Conservation (phyloP, 2,797 vertebrate species). For the Scomberomorus guttatus region DNA sequence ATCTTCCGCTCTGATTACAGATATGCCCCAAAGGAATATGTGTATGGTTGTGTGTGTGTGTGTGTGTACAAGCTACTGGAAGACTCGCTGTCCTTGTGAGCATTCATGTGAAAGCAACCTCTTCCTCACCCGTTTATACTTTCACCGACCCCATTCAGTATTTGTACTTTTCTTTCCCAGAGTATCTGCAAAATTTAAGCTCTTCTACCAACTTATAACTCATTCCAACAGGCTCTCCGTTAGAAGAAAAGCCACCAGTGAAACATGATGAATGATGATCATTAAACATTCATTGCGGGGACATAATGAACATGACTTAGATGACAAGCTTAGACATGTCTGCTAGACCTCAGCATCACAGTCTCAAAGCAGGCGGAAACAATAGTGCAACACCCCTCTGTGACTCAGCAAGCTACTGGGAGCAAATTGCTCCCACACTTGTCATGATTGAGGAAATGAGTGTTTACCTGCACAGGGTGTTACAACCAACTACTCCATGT, state of each 20-base stretch:
- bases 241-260: neutral
- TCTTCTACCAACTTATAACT: neutral
- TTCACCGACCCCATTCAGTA: neutral
- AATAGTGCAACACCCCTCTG: slow-evolving; percentile 53
- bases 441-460: slow-evolving; percentile 29
- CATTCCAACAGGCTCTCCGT: slow-evolving; percentile 1
- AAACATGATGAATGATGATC: slow-evolving; percentile 12
- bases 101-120: slow-evolving; percentile 36
- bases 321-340: slow-evolving; percentile 44
- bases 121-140: neutral
- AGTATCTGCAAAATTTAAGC: neutral
- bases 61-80: slow-evolving; percentile 16
- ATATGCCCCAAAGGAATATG: slow-evolving; percentile 55
- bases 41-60: slow-evolving; percentile 29
- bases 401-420: slow-evolving; percentile 61
- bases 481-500: neutral
- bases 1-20: slow-evolving; percentile 76
- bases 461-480: slow-evolving; percentile 29
- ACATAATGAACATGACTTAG: slow-evolving; percentile 55
- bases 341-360: slow-evolving; percentile 28
- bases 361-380: slow-evolving; percentile 44
- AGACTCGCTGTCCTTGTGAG: slow-evolving; percentile 9
- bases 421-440: slow-evolving; percentile 29
- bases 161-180: neutral
- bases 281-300: slow-evolving; percentile 34